A percentile compares a stretch with the other conserved stretches of the same genome.
These are phyloP conservation scores for Geophilus truncorum DNA, from an alignment of 2,888 invertebrate species.

Conservation along the genomic window DNA sequence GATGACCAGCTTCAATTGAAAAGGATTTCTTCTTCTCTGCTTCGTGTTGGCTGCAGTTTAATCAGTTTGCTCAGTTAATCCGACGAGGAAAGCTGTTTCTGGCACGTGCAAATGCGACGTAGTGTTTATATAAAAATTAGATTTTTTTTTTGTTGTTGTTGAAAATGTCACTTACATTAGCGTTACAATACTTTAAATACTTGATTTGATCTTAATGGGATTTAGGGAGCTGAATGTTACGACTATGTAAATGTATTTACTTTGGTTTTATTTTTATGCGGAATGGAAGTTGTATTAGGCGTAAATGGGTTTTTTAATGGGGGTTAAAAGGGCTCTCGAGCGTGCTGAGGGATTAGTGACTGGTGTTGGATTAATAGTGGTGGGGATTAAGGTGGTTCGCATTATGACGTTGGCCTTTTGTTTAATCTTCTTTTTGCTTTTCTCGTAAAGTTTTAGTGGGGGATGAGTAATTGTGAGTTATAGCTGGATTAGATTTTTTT, in stretches of 20 bases:
- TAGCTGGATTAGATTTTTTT: too few relatives aligned
- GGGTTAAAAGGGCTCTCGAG: not conserved
- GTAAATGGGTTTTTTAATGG: not conserved
- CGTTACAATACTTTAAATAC: too few relatives aligned
- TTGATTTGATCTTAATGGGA: too few relatives aligned
- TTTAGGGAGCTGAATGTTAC: too few relatives aligned
- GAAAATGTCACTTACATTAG: too few relatives aligned
- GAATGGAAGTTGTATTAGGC: too few relatives aligned
- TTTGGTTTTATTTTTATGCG: too few relatives aligned
- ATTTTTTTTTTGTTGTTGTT: too few relatives aligned
- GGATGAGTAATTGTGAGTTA: not conserved
- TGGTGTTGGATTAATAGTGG: not conserved
- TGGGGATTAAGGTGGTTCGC: not conserved
- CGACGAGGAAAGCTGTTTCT: not conserved
- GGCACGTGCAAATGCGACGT: not conserved
- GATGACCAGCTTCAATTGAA: not conserved
- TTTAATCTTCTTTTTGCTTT: not conserved
- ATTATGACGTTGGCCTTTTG: not conserved
- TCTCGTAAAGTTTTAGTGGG: not conserved
- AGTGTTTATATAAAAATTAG: not conserved
- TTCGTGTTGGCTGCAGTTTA: not conserved
- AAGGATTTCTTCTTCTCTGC: not conserved
- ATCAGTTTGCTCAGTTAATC: not conserved
- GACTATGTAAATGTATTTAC: too few relatives aligned
- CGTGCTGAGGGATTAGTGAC: not conserved